A percentile compares a stretch with the other conserved stretches of the same genome.
Conservation (phyloP, 1,140 invertebrate species). For the Luehdorfia chinensis region DNA sequence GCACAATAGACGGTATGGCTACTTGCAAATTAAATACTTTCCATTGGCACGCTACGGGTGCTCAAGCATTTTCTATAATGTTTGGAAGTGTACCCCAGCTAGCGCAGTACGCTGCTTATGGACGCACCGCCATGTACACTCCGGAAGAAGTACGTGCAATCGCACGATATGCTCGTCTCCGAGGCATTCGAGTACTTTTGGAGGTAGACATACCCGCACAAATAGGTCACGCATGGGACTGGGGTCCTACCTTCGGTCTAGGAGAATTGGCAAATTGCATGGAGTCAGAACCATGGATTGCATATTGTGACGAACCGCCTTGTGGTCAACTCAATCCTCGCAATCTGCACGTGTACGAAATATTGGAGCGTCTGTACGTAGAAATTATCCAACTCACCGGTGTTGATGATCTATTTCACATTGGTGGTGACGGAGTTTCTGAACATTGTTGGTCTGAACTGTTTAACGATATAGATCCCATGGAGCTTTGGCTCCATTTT, state of each 20-base stretch:
- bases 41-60: conserved; percentile 90
- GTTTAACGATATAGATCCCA: conserved; percentile 82
- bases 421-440: conserved; percentile 87
- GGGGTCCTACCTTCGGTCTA: conserved; percentile 78
- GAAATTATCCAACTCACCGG: conserved; percentile 82
- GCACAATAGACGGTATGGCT: conserved; percentile 85
- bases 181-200: conserved; percentile 83
- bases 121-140: conserved; percentile 80
- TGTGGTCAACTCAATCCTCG: conserved; percentile 88
- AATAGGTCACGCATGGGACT: conserved; percentile 86
- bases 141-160: conserved; percentile 80
- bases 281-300: conserved; percentile 83
- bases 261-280: conserved; percentile 82
- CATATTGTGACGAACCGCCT: conserved; percentile 86
- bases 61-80: conserved; percentile 87
- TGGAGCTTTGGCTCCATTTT: conserved; percentile 84
- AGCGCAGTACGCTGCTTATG: conserved; percentile 84
- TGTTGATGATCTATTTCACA: conserved; percentile 83
- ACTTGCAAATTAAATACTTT: conserved; percentile 88
- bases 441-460: conserved; percentile 80
- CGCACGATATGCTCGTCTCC: conserved; percentile 79
- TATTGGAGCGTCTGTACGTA: conserved; percentile 81
- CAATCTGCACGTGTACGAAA: conserved; percentile 82
- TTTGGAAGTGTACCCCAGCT: conserved; percentile 82
- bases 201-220: conserved; percentile 89